Conservation (phyloP, 2,113 vertebrate species). For the Oryctolagus cuniculus region DNA sequence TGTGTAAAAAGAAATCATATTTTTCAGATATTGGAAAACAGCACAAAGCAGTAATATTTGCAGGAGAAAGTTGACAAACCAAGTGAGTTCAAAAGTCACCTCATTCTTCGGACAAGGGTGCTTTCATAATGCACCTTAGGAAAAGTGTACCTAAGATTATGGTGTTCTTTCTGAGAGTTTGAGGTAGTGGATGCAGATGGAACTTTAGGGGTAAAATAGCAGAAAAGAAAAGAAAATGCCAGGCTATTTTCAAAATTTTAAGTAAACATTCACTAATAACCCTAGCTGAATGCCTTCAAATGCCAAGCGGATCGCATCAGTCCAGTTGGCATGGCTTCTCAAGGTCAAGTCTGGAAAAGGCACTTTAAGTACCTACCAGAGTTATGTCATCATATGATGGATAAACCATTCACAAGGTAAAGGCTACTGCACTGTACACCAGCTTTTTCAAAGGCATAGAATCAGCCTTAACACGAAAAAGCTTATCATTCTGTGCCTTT, state of each 20-base stretch:
- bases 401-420: too few species aligned
- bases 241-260: neutral
- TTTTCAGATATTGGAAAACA: neutral
- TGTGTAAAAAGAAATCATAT: neutral
- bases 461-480: too few species aligned
- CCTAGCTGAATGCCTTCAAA: neutral
- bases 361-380: neutral
- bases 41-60: neutral
- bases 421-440: too few species aligned
- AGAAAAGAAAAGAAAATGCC: neutral
- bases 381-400: neutral
- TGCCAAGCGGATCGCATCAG: neutral
- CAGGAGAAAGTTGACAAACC: neutral
- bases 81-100: neutral
- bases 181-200: neutral
- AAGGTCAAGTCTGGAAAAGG: neutral
- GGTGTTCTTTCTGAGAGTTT: neutral
- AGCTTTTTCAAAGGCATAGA: too few species aligned
- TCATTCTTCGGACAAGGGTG: neutral
- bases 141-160: too few species aligned
- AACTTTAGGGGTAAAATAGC: neutral
- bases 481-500: too few species aligned
- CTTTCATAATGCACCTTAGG: neutral
- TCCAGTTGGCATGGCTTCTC: neutral
- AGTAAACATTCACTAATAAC: too few species aligned